phyloP scores from a whole-genome alignment of 2,888 invertebrate species.

The Vesta saturnalis region DNA sequence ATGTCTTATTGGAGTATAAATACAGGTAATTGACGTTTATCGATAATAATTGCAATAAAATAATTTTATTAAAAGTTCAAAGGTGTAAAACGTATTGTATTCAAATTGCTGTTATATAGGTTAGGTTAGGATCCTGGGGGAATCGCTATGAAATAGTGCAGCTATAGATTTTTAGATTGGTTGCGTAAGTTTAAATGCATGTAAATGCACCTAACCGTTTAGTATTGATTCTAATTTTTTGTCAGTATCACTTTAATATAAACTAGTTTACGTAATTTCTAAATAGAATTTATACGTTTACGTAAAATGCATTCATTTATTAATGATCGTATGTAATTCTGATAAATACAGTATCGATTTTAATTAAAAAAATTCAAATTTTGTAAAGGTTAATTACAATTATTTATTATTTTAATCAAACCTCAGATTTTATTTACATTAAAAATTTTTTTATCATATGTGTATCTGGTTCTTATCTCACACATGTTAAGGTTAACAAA shows the following conservation, averaged over 20 bases:
- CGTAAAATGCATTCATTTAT: background rate
- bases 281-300: background rate
- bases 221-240: background rate
- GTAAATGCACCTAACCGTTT: background rate
- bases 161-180: background rate
- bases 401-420: no score
- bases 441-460: background rate
- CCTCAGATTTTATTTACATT: background rate
- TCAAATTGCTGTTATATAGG: slow-evolving; percentile 22
- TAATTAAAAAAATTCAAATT: no score
- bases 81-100: background rate
- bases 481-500: slow-evolving; percentile 1
- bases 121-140: slow-evolving; percentile 31
- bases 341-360: slow-evolving; percentile 1
- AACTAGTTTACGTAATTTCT: slow-evolving; percentile 4
- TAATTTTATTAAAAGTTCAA: background rate
- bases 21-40: slow-evolving; percentile 50
- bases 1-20: slow-evolving; percentile 53
- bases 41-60: background rate
- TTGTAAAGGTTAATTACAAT: no score
- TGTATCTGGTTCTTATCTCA: background rate
- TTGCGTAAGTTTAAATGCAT: slow-evolving; percentile 11
- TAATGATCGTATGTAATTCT: no score
- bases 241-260: background rate
- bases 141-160: background rate